Evolutionary conservation across 1,140 invertebrate species (phyloP).

Genomic region (Drosophila lacteicornis): DNA sequence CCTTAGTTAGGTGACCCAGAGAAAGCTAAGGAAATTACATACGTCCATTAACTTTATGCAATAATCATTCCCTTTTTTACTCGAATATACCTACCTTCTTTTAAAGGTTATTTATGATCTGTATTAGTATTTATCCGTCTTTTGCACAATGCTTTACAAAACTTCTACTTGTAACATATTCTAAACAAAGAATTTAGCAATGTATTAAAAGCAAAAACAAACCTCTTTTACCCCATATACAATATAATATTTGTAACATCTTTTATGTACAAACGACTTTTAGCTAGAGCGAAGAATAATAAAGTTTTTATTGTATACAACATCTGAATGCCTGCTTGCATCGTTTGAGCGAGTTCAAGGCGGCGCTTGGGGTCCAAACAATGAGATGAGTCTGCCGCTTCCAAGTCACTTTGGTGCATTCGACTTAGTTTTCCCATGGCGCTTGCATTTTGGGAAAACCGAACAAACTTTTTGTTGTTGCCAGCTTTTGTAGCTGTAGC

Average conservation of each 20-base stretch:
- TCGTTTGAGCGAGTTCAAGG: conserved; percentile 48
- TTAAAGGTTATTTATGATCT: conserved; percentile 22
- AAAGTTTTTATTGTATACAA: conserved; percentile 79
- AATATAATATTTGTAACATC: conserved; percentile 56
- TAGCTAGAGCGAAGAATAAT: conserved; percentile 72
- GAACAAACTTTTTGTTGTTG: conserved; percentile 29
- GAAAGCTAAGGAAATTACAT: conserved; percentile 19
- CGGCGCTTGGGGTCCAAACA: conserved; percentile 26
- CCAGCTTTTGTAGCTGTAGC: conserved; percentile 29
- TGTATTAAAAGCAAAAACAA: conserved; percentile 24
- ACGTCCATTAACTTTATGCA: conserved; percentile 40
- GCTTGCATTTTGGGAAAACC: conserved; percentile 41
- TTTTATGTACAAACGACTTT: conserved; percentile 76
- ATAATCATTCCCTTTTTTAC: conserved; percentile 29
- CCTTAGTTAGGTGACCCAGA: conserved; percentile 59
- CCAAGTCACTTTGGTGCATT: conserved; percentile 28
- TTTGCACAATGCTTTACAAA: conserved; percentile 34
- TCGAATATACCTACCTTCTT: conserved; percentile 35
- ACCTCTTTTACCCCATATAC: conserved; percentile 48
- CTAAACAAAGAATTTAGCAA: conserved; percentile 30
- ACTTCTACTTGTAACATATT: conserved; percentile 34
- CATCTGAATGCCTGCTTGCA: conserved; percentile 20
- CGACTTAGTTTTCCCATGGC: conserved; percentile 45
- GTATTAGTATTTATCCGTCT: conserved; percentile 28
- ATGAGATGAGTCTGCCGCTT: conserved; percentile 33